Conservation (phyloP, 2,113 vertebrate genomes). For the Prunella fulvescens region DNA sequence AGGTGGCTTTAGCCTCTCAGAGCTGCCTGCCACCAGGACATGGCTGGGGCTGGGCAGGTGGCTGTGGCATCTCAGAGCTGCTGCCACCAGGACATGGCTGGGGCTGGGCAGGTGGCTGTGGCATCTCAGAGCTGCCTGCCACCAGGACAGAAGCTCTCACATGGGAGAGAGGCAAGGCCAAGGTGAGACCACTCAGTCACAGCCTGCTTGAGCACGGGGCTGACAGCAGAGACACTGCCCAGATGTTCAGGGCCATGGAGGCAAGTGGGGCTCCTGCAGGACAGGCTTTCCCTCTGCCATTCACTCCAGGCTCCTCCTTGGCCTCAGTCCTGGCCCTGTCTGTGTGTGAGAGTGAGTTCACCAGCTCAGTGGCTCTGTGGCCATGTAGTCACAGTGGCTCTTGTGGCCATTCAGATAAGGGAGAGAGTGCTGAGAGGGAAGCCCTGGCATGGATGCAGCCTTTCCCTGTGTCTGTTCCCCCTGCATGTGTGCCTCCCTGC, state of each 20-base stretch:
- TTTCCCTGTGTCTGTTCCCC: background rate
- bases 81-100: rapidly evolving
- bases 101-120: background rate
- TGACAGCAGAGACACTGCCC: background rate
- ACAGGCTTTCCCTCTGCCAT: rapidly evolving
- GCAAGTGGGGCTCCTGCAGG: background rate
- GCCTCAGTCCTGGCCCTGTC: background rate
- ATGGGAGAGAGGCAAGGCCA: background rate
- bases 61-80: background rate
- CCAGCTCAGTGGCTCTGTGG: rapidly evolving
- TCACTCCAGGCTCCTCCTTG: background rate
- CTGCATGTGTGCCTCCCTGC: rapidly evolving
- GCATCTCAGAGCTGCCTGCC: background rate
- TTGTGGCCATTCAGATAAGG: background rate
- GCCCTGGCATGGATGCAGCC: rapidly evolving
- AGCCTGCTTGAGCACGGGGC: background rate
- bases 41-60: background rate
- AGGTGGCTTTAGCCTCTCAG: background rate
- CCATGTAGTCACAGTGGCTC: background rate
- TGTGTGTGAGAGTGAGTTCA: background rate
- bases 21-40: rapidly evolving
- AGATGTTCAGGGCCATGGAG: rapidly evolving
- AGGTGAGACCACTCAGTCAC: rapidly evolving
- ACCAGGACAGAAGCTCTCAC: rapidly evolving
- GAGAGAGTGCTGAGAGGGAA: background rate